These are phyloP conservation scores for Helogale parvula DNA, from an alignment of 2,113 vertebrate species.

Conservation along the genomic window DNA sequence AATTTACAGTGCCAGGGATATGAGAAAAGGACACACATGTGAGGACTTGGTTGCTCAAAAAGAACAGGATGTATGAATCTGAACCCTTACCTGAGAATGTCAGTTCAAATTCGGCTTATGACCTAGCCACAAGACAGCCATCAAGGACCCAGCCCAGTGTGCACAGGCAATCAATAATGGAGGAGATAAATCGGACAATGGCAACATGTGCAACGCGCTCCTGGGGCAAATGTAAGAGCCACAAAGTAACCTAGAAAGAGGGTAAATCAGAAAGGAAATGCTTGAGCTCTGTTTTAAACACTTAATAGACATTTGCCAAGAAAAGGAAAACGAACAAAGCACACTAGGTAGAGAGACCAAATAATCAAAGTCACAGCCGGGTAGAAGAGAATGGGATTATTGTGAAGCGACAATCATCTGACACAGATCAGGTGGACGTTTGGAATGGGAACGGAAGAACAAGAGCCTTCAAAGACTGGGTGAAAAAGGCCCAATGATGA, in stretches of 20 bases:
- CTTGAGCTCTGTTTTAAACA: not conserved
- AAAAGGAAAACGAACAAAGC: not conserved
- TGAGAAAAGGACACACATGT: not conserved
- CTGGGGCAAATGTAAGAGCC: not conserved
- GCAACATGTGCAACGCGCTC: not conserved
- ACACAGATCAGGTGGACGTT: not conserved
- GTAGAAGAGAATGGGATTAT: not conserved
- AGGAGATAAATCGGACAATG: not conserved
- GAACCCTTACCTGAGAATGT: not conserved
- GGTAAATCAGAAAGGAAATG: not conserved
- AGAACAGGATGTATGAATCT: not conserved
- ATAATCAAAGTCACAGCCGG: not conserved
- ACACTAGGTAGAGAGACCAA: not conserved
- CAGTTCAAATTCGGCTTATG: not conserved
- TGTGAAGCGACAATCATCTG: not conserved
- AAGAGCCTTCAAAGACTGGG: not conserved
- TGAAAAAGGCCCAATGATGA: not conserved
- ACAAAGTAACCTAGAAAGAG: not conserved
- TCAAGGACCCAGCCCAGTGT: not conserved
- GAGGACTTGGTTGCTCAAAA: not conserved
- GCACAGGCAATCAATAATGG: not conserved
- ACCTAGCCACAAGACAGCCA: not conserved
- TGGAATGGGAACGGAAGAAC: not conserved
- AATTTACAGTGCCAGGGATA: not conserved
- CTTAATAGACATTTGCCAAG: not conserved